Base-by-base conservation (phyloP, 2,888 invertebrate species). In the Chalcosyrphus nemorum region DNA sequence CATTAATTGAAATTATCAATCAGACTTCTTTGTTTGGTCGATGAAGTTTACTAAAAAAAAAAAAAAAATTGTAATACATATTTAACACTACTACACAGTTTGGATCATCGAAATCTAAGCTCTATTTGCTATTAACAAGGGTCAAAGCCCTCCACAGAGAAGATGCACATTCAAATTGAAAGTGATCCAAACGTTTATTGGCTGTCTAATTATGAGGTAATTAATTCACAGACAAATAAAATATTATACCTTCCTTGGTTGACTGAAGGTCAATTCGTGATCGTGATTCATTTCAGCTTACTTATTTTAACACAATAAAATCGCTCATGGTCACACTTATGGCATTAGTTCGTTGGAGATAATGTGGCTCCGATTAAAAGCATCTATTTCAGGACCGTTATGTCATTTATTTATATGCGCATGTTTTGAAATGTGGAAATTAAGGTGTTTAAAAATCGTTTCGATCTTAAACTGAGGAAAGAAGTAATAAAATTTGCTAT, bases 1-100 rank as follows among this genome's bases (percentile, higher is more conserved):
- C 17, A 57, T 72, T 35, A 57, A 45, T 52, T 74, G 27, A 70
- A 59, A 17, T 13, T 11, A 9, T 68, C 6, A 59, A 41, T 50
- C 9, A 41, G 15, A 24, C 4, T 68, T 76, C 32, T 70, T 78
- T 32, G 7, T 52, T 24, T 19, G 7, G 24, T 11, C 17, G 21
- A 35, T 50, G 9, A 4, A n/a, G n/a, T n/a, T n/a, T n/a, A n/a
- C n/a, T n/a, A n/a, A n/a, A n/a, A n/a, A n/a, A n/a, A n/a, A n/a
- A n/a, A n/a, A n/a, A n/a, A n/a, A n/a, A n/a, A n/a, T n/a, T n/a
- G n/a, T n/a, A n/a, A n/a, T n/a, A n/a, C n/a, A n/a, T n/a, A n/a
- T n/a, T n/a, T n/a, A n/a, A n/a, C n/a, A n/a, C n/a, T n/a, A n/a
- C n/a, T n/a, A n/a, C n/a, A n/a, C n/a, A n/a, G n/a, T n/a, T n/a